Percentiles rank a stretch among this genome's conserved stretches.
Evolutionary conservation across 64 coral and sea anemone species (phyloP).

Genomic region (Catalaphyllia jardinei): DNA sequence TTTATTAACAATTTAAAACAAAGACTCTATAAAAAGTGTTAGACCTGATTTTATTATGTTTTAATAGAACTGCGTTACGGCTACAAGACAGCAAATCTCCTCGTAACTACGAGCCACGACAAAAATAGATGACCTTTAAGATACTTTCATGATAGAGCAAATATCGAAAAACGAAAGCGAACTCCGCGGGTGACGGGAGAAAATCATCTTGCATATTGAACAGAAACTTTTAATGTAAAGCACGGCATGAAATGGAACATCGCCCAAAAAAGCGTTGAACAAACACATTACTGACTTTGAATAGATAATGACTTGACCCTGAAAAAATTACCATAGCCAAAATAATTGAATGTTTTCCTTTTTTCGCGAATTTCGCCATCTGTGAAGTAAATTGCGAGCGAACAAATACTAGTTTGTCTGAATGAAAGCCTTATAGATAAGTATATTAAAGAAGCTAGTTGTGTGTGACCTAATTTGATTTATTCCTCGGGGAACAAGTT

Average conservation of each 20-base stretch:
- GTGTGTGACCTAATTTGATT: too few relatives aligned
- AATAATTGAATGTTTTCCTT: neutral
- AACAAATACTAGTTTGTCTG: too few relatives aligned
- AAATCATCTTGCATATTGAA: neutral
- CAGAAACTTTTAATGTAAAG: neutral
- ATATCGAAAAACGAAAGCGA: neutral
- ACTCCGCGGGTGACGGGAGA: neutral
- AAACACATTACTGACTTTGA: slow-evolving; percentile 13
- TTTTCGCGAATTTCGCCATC: neutral
- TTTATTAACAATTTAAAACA: neutral
- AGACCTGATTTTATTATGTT: neutral
- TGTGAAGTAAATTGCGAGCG: too few relatives aligned
- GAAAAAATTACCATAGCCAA: neutral
- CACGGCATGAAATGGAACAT: slow-evolving; percentile 9
- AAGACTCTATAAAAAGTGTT: neutral
- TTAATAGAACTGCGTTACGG: too few relatives aligned
- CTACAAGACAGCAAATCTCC: too few relatives aligned
- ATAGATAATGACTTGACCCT: neutral
- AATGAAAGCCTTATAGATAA: too few relatives aligned
- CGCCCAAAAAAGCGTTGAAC: neutral
- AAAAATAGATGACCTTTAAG: neutral
- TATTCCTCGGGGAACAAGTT: too few relatives aligned
- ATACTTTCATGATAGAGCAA: neutral
- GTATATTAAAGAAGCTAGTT: too few relatives aligned
- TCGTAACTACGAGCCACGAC: neutral